Evolutionary conservation across 2,888 invertebrate genomes (phyloP).

Genomic region (Ischnura elegans): DNA sequence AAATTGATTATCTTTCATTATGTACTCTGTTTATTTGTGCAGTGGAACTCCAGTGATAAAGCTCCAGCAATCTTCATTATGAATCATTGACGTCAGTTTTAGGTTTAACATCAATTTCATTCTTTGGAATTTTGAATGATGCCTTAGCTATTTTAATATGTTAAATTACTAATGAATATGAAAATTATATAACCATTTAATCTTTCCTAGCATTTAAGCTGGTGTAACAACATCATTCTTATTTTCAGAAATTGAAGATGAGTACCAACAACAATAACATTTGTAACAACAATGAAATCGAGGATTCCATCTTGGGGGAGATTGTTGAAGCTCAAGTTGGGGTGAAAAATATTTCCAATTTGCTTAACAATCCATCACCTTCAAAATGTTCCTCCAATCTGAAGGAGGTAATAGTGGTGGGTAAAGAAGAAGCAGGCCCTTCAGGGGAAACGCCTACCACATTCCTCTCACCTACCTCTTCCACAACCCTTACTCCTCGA

Average conservation of each 20-base stretch:
- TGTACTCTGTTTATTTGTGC: too few relatives aligned
- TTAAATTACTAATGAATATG: not conserved
- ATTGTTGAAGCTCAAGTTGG: slow-evolving; percentile 38
- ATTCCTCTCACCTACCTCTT: slow-evolving; percentile 48
- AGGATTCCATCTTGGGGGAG: slow-evolving; percentile 13
- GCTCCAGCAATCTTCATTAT: too few relatives aligned
- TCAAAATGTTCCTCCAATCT: slow-evolving; percentile 62
- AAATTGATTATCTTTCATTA: too few relatives aligned
- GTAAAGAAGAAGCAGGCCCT: slow-evolving; percentile 50
- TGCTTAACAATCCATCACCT: not conserved
- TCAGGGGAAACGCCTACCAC: slow-evolving; percentile 17
- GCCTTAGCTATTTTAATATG: not conserved
- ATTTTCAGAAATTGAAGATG: slow-evolving; percentile 23
- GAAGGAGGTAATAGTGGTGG: slow-evolving; percentile 62
- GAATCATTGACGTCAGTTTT: too few relatives aligned
- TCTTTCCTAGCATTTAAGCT: too few relatives aligned
- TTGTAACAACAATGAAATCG: slow-evolving; percentile 55
- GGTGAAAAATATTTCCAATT: slow-evolving; percentile 43
- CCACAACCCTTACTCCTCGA: slow-evolving; percentile 74
- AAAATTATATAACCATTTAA: not conserved
- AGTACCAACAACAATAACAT: slow-evolving; percentile 36
- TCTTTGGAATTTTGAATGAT: too few relatives aligned
- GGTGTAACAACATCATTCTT: too few relatives aligned
- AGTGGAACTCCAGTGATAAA: too few relatives aligned
- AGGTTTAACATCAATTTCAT: too few relatives aligned